A percentile compares a stretch with the other conserved stretches of the same genome.
Evolutionary conservation across 2,113 vertebrate genomes (phyloP).

Genomic region (zebrafish (Danio rerio)): DNA sequence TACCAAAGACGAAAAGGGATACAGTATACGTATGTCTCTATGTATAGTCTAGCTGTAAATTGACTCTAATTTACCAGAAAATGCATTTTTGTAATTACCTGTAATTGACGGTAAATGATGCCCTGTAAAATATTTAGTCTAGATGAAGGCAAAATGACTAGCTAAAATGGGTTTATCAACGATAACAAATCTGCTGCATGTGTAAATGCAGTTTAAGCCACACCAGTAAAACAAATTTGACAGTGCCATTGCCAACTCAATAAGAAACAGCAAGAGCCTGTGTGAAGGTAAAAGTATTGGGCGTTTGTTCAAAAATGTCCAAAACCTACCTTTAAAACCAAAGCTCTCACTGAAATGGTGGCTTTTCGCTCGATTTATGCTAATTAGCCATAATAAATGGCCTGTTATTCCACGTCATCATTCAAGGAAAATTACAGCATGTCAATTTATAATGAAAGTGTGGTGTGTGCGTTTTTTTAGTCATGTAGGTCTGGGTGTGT

Average conservation of each 20-base stretch:
- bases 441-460: conserved; percentile 39
- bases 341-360: conserved; percentile 3
- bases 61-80: conserved; percentile 1
- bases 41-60: conserved; percentile 17
- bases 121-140: background rate
- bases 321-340: background rate
- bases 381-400: conserved; percentile 44
- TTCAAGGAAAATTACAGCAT: conserved; percentile 53
- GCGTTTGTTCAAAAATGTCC: conserved; percentile 6
- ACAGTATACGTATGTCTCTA: background rate
- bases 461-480: background rate
- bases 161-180: background rate
- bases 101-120: conserved; percentile 4
- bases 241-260: background rate
- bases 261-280: background rate
- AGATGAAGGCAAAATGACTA: background rate
- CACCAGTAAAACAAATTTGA: background rate
- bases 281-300: background rate
- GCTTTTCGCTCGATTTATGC: conserved; percentile 48
- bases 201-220: background rate
- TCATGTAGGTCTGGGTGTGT: conserved; percentile 38
- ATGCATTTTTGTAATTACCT: background rate
- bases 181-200: background rate
- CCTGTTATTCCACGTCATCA: conserved; percentile 37
- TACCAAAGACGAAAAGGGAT: background rate